Conservation (phyloP, 1,140 invertebrate genomes). For the Drosophila athabasca region DNA sequence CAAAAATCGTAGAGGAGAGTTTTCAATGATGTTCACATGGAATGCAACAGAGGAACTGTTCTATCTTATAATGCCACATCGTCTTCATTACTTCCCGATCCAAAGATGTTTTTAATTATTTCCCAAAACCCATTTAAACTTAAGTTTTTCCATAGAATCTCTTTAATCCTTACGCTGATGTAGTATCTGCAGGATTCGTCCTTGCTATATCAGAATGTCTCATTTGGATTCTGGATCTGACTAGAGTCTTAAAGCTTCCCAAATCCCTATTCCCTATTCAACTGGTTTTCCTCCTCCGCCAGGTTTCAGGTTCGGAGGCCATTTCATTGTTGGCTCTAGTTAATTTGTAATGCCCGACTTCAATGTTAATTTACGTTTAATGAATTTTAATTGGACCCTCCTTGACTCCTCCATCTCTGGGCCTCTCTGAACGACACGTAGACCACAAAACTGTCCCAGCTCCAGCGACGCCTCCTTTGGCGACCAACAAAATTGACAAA, state of each 20-base stretch:
- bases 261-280: conserved; percentile 41
- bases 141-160: too few species aligned
- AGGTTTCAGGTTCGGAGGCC: conserved; percentile 32
- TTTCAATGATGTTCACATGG: too few species aligned
- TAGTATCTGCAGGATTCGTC: too few species aligned
- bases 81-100: too few species aligned
- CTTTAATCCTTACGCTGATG: too few species aligned
- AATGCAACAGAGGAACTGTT: too few species aligned
- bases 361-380: conserved; percentile 82
- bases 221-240: not conserved
- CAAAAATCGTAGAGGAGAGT: too few species aligned
- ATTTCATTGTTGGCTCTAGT: conserved; percentile 24
- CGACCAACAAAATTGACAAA: conserved; percentile 71
- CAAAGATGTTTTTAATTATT: too few species aligned
- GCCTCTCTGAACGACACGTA: conserved; percentile 41
- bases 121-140: too few species aligned
- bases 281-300: conserved; percentile 39
- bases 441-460: conserved; percentile 50
- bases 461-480: not conserved
- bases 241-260: conserved; percentile 1
- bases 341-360: conserved; percentile 69
- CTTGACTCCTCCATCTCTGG: conserved; percentile 8
- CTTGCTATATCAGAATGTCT: too few species aligned
- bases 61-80: too few species aligned
- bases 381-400: conserved; percentile 74